Conservation (phyloP, 2,888 invertebrate genomes). For the Drosophila melanosoma region DNA sequence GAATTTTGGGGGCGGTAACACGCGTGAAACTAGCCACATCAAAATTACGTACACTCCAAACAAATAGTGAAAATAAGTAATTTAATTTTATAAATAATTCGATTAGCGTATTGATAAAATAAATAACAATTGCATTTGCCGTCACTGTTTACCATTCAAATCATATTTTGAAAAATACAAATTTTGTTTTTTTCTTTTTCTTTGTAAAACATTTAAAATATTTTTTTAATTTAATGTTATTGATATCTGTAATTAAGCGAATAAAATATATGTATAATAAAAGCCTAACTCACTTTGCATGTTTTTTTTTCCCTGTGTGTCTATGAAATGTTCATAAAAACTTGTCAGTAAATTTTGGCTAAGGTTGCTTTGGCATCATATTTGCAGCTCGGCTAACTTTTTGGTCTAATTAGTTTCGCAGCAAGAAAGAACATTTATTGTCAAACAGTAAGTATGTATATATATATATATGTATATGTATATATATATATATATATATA, state of each 20-base stretch:
- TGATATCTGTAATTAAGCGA: neutral
- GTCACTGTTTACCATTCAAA: too few relatives aligned
- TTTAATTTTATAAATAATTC: neutral
- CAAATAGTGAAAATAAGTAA: neutral
- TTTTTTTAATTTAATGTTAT: neutral
- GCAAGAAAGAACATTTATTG: slow-evolving; percentile 8
- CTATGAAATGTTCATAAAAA: slow-evolving; percentile 2
- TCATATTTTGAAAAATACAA: too few relatives aligned
- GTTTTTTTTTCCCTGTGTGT: neutral
- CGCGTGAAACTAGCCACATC: neutral
- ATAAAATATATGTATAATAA: neutral
- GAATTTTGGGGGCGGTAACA: neutral
- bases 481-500: neutral
- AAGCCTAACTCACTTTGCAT: neutral
- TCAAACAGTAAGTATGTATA: neutral
- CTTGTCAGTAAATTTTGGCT: slow-evolving; percentile 1
- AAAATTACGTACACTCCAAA: neutral
- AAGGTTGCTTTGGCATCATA: neutral
- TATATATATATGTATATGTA: neutral
- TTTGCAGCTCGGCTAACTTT: neutral
- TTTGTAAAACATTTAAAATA: too few relatives aligned
- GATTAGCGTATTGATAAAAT: neutral
- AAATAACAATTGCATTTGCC: too few relatives aligned
- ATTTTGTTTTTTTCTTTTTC: too few relatives aligned
- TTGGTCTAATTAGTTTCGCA: slow-evolving; percentile 11